Conservation (phyloP, 2,113 vertebrate genomes). For the Enhydra lutris region DNA sequence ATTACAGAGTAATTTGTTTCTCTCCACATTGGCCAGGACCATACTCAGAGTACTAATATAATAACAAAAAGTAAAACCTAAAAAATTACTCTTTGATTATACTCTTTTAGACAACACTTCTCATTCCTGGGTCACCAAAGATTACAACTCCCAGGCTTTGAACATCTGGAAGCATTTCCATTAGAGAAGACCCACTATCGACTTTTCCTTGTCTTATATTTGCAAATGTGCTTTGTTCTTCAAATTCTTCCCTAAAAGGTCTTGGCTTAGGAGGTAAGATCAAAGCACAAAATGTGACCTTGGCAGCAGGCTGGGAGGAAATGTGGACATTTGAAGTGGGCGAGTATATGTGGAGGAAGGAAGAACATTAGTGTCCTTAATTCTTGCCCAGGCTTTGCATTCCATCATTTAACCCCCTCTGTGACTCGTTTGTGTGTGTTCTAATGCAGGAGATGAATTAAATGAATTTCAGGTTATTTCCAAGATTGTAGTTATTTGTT, state of each 20-base stretch:
- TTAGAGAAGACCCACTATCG: not conserved
- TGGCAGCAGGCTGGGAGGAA: not conserved
- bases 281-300: not conserved
- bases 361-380: not conserved
- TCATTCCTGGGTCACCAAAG: not conserved
- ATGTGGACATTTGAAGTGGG: not conserved
- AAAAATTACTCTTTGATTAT: not conserved
- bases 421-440: not conserved
- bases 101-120: not conserved
- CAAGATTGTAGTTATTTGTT: not conserved
- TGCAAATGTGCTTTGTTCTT: constrained; percentile 41
- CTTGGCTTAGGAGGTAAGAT: not conserved
- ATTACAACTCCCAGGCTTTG: not conserved
- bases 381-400: not conserved
- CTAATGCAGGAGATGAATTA: not conserved
- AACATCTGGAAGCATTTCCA: constrained; percentile 43
- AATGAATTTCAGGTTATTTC: not conserved
- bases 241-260: not conserved
- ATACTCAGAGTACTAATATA: not conserved
- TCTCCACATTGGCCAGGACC: not conserved
- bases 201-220: not conserved
- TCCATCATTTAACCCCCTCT: no score
- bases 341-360: not conserved
- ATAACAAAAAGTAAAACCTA: not conserved
- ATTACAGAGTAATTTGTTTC: not conserved